Evolutionary conservation across 2,113 vertebrate genomes (phyloP).

Genomic region (Marcusenius ussheri): DNA sequence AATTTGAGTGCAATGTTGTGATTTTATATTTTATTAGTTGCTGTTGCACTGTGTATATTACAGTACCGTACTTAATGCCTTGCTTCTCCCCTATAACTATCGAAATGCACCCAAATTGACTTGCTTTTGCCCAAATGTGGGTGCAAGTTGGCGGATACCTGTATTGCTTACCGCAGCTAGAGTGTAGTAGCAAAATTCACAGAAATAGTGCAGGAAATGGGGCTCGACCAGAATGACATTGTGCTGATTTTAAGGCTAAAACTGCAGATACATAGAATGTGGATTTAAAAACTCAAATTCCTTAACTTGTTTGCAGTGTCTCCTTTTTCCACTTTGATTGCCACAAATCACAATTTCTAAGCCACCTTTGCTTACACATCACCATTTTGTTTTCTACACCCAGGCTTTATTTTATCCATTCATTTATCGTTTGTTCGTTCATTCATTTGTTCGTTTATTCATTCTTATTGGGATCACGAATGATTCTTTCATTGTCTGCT

Average conservation of each 20-base stretch:
- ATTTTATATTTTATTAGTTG: too few relatives aligned
- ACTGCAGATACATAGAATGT: not conserved
- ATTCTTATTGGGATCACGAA: not conserved
- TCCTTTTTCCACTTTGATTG: not conserved
- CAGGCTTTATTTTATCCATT: not conserved
- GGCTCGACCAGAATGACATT: too few relatives aligned
- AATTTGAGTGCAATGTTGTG: not conserved
- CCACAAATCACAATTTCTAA: not conserved
- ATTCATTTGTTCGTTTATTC: not conserved
- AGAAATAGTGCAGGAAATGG: not conserved
- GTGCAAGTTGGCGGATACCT: not conserved
- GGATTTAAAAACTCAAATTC: not conserved
- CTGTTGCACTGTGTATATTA: not conserved
- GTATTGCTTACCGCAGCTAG: not conserved
- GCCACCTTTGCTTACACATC: not conserved
- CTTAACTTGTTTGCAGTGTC: not conserved
- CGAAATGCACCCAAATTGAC: not conserved
- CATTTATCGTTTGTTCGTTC: too few relatives aligned
- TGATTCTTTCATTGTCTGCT: not conserved
- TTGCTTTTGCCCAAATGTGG: not conserved
- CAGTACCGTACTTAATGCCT: not conserved
- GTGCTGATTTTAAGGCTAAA: too few relatives aligned
- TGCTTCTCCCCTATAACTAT: not conserved
- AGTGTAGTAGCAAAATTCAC: not conserved
- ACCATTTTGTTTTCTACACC: not conserved